Base-by-base conservation (phyloP, 1,140 invertebrate genomes). In the Patella vulgata region DNA sequence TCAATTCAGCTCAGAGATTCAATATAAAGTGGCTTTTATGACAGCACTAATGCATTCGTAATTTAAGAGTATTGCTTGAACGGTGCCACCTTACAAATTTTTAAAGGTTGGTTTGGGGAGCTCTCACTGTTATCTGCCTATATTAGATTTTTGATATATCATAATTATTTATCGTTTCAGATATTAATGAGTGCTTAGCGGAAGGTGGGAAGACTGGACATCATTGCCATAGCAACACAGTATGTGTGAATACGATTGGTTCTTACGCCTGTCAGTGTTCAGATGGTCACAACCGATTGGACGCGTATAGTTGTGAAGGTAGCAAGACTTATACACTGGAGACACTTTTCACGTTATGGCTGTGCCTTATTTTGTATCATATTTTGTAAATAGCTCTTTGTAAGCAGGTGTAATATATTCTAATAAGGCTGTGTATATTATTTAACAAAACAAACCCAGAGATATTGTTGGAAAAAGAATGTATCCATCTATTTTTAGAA, bases 151-250 rank as follows among this genome's bases (percentile, higher is more conserved):
- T n/a, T n/a, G n/a, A n/a, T n/a, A n/a, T n/a, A n/a, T n/a, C n/a
- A n/a, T n/a, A n/a, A n/a, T n/a, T n/a, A n/a, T n/a, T n/a, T n/a
- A n/a, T n/a, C n/a, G n/a, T 70, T 76, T 51, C 72, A 83, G 82
- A 83, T 68, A 72, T 79, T 50, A 63, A 83, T 66, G 82, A 83
- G 66, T 83, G 82, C 63, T 44, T 63, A 12, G 53, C 55, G 8
- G 59, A 71, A 33, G 80, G 79, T n/a, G 78, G 77, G 8, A 68
- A 66, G 46, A 42, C 63, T 62, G 80, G 79, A 3, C 93, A 73
- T 90, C 89, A 80, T 91, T 88, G 31, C 93, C 92, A 85, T 89
- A 90, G 69, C 82, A 87, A 75, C 89, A 91, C 93, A 17, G 55
- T 71, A 19, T 84, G 82, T 58, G 70, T 81, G n/a, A 84, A 84